Base-by-base conservation (phyloP, 2,797 vertebrate genomes). In the Sebastes ruberrimus region DNA sequence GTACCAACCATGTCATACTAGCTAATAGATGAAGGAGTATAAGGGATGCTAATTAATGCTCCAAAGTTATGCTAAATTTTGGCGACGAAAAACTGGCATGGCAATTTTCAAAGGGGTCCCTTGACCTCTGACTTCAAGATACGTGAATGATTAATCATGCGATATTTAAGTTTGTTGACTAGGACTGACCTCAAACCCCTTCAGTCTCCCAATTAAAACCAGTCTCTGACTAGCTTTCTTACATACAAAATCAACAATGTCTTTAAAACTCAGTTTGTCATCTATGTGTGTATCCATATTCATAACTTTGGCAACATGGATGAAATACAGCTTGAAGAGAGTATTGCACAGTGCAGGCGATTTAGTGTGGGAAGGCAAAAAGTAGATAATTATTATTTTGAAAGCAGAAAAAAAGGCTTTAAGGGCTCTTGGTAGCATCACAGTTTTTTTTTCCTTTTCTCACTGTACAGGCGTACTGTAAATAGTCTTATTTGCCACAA, bases 401-500 rank as follows among this genome's bases (percentile, higher is more conserved):
- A 84, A 78, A 74, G 67, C 46, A 77, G 59, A 80, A 38, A 33
- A 74, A 72, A 82, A 74, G 23, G 20, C 59, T 75, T 67, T 56
- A 13, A 81, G 52, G 67, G 20, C 55, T 78, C 14, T 52, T 25
- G 35, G 61, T 65, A 68, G 33, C 55, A 42, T 65, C 52, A 56
- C 62, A 82, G 14, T 66, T 23, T 62, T 49, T 49, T 42, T 81
- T 63, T 32, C 22, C 30, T 5, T 28, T 65, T 79, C 74, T 71
- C 76, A 89, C 57, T 88, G 63, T 86, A 89, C 65, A 72, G 76
- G 30, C 52, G 52, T 73, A 88, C 73, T 78, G 82, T 90, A 86
- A 91, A 84, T 87, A 84, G 53, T 32, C 70, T 70, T 84, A 85
- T 90, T 88, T 88, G 81, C 86, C 74, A 88, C 78, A 84, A 87